Conservation (phyloP, 2,113 vertebrate genomes). For the Nannobrachium achirus region DNA sequence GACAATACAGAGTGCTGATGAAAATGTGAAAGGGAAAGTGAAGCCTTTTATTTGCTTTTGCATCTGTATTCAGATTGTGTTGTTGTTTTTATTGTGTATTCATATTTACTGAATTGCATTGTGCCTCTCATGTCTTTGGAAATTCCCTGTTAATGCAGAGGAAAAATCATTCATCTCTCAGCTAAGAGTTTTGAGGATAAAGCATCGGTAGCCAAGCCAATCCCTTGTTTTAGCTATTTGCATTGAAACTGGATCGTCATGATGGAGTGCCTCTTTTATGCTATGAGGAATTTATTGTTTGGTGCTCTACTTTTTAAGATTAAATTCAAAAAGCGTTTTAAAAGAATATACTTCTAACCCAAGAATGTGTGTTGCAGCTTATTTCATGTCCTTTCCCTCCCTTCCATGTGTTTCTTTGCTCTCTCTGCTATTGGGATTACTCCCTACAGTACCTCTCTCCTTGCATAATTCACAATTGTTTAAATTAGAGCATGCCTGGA, state of each 20-base stretch:
- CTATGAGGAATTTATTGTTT: slow-evolving; percentile 74
- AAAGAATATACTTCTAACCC: slow-evolving; percentile 70
- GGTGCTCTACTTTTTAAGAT: slow-evolving; percentile 78
- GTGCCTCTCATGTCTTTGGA: slow-evolving; percentile 71
- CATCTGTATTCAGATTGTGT: slow-evolving; percentile 65
- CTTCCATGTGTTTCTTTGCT: not conserved
- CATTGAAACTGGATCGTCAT: slow-evolving; percentile 61
- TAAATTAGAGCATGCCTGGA: slow-evolving; percentile 16
- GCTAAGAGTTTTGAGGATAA: slow-evolving; percentile 47
- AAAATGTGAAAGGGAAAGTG: slow-evolving; percentile 61
- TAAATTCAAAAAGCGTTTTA: slow-evolving; percentile 72
- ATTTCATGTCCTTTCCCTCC: slow-evolving; percentile 26
- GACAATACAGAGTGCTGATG: slow-evolving; percentile 46
- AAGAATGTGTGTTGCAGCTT: slow-evolving; percentile 59
- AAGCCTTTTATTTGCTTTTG: slow-evolving; percentile 57
- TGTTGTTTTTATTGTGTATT: slow-evolving; percentile 64
- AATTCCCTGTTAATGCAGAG: slow-evolving; percentile 66
- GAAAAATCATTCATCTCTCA: slow-evolving; percentile 68
- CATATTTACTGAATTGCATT: slow-evolving; percentile 72
- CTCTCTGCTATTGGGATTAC: not conserved
- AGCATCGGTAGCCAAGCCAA: slow-evolving; percentile 70
- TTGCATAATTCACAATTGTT: slow-evolving; percentile 13
- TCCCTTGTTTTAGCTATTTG: slow-evolving; percentile 61
- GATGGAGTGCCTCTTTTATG: slow-evolving; percentile 74
- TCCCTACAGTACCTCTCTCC: slow-evolving; percentile 7